Base-by-base conservation (phyloP, 2,888 invertebrate genomes). In the Yponomeuta sedellus region DNA sequence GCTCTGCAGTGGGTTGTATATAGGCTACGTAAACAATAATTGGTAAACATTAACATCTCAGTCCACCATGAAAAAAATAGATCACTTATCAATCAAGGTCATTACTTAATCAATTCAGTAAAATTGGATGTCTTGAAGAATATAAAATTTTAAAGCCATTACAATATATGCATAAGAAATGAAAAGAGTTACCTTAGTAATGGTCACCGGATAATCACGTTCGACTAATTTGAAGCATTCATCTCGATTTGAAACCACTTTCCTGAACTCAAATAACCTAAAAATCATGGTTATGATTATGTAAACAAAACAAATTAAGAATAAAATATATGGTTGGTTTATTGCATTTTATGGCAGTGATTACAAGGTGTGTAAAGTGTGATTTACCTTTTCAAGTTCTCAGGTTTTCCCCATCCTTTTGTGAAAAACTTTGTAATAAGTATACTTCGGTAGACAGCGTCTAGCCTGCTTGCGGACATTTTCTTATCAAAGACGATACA, bases 371-470 rank as follows among this genome's bases (percentile, higher is more conserved):
- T 19, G n/a, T 64, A 22, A 12, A 52, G 10, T 8, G 25, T 64
- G 25, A 12, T n/a, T 79, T 77, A 96, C 97, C 95, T 95, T 86
- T 95, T 94, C 67, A 99, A 92, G 83, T 96, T 96, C 76, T 97
- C 96, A 28, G 98, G 97, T 79, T 96, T 95, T 8, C 99, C 99
- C 99, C 99, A 99, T 75, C 98, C 98, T 92, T 97, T 97, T 1
- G 96, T 97, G 80, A 99, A 99, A 84, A 98, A 97, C 85, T 96
- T 96, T 1, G 97, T 96, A 67, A 98, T 91, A 67, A 98, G 92
- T 78, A 98, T 93, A 80, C 96, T 95, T 72, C 98, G 93, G 82
- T 98, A 98, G 66, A 97, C 92, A 69, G 95, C 94, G 82, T 97
- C 97, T 75, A 97, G 86, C 76, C 89, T 93, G 75, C 93, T 93